Evolutionary conservation across 30 jellyfish, hydroid and myxozoan genomes (phyloP).

Genomic region (Clytia hemisphaerica): DNA sequence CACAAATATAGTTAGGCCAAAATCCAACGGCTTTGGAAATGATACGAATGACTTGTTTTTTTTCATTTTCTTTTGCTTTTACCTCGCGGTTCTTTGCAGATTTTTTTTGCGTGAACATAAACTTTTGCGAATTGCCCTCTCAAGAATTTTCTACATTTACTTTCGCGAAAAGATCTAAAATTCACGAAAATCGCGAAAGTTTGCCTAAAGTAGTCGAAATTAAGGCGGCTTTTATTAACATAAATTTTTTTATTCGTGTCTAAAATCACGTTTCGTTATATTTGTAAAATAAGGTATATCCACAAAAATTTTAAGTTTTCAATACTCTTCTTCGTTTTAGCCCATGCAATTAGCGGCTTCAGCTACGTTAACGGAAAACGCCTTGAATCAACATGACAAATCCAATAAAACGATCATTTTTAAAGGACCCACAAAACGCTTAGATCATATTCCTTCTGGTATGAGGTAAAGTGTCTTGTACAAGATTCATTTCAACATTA

Average conservation of each 20-base stretch:
- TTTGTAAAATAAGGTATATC: background rate
- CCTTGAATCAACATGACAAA: constrained; percentile 69
- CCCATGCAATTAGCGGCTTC: constrained; percentile 22
- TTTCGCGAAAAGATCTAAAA: no score
- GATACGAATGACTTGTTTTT: no score
- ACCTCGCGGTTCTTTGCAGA: no score
- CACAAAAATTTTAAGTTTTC: background rate
- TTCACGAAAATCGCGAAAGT: background rate
- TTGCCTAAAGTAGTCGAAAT: background rate
- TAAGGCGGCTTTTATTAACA: no score
- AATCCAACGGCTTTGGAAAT: no score
- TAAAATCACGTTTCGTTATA: no score
- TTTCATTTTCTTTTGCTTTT: no score
- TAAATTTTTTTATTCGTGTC: no score
- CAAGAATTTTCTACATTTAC: no score
- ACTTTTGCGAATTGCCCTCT: no score
- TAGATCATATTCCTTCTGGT: constrained; percentile 48
- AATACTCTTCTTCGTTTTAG: constrained; percentile 1
- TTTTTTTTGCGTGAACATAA: no score
- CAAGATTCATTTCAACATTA: constrained; percentile 6
- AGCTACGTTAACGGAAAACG: constrained; percentile 65
- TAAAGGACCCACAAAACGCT: constrained; percentile 29
- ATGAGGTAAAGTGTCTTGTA: constrained; percentile 32
- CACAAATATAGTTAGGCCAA: no score
- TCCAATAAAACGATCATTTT: constrained; percentile 56